Evolutionary conservation across 2,888 invertebrate species (phyloP).

Genomic region (Scaptomyza reducta): DNA sequence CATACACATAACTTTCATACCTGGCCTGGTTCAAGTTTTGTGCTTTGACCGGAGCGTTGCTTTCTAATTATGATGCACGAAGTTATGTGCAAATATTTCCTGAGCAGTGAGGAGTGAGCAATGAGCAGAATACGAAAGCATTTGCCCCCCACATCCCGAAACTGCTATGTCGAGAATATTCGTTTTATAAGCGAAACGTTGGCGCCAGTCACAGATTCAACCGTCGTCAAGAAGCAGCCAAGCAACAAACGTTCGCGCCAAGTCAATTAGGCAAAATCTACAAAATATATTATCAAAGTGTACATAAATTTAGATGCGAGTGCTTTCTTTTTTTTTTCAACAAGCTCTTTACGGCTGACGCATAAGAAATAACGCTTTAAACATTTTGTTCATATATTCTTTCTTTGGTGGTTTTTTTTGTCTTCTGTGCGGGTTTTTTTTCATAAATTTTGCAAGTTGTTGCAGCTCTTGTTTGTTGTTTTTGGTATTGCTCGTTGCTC

Average conservation of each 20-base stretch:
- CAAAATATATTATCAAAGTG: slow-evolving; percentile 11
- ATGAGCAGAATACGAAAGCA: slow-evolving; percentile 20
- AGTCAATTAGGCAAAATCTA: slow-evolving; percentile 68
- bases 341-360: slow-evolving; percentile 47
- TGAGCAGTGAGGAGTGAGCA: slow-evolving; percentile 12
- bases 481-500: slow-evolving; percentile 1
- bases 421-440: slow-evolving; percentile 8
- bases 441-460: slow-evolving; percentile 60
- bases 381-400: slow-evolving; percentile 6
- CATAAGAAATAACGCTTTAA: slow-evolving; percentile 9
- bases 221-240: slow-evolving; percentile 28
- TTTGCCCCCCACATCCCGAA: not conserved
- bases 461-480: slow-evolving; percentile 30
- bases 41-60: slow-evolving; percentile 15
- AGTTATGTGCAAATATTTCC: slow-evolving; percentile 21
- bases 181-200: slow-evolving; percentile 30
- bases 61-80: slow-evolving; percentile 24
- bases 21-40: slow-evolving; percentile 1
- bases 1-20: slow-evolving; percentile 29
- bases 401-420: slow-evolving; percentile 7
- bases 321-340: slow-evolving; percentile 12
- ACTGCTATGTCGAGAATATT: slow-evolving; percentile 34
- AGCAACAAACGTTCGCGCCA: slow-evolving; percentile 62
- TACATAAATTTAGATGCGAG: slow-evolving; percentile 18
- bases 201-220: slow-evolving; percentile 51